Base-by-base conservation (phyloP, 1,140 invertebrate genomes). In the Varroa destructor region DNA sequence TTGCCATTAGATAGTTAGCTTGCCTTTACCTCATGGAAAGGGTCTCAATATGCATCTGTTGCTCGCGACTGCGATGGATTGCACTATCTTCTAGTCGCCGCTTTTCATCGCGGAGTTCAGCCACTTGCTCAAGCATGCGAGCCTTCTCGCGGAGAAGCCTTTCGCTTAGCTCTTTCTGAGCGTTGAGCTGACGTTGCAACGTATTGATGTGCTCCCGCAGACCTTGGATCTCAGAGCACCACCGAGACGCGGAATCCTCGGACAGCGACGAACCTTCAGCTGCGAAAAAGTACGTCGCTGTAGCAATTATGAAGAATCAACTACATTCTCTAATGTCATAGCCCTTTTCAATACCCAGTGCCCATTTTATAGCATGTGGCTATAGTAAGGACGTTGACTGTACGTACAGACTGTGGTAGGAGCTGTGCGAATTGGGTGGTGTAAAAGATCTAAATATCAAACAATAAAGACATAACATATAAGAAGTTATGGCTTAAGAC, bases 161-260 rank as follows among this genome's bases (percentile, higher is more conserved):
- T 5, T 67, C 61, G 37, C 61, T 43, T 12, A 67, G 61, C 12
- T 67, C 46, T 46, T 46, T 67, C 37, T 67, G 61, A 1, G 61
- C 40, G 14, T 67, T 37, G 40, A 67, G 12, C 37, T 67, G 61
- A 14, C 46, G 61, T 40, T 67, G 61, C n/a, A 67, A 37, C 61
- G 61, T 40, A 37, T 43, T 46, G 14, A 67, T 67, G 37, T 67
- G 61, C 36, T 67, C 61, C 2, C 61, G 61, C 12, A 67, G 46
- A 12, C 40, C 46, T 8, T 67, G 61, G 37, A 67, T 67, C 46
- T 67, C 61, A 2, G 61, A 67, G 36, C 61, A 67, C 61, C 61
- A 67, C 1, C 61, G 61, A 46, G 61, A 67, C 40, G 40, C 61
- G 1, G 61, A 43, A 37, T 67, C 61, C 40, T 67, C 61, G 2